Evolutionary conservation across 2,113 vertebrate genomes (phyloP), one percentile per base, ranked within the genome.

Genomic region (Prionailurus viverrinus): DNA sequence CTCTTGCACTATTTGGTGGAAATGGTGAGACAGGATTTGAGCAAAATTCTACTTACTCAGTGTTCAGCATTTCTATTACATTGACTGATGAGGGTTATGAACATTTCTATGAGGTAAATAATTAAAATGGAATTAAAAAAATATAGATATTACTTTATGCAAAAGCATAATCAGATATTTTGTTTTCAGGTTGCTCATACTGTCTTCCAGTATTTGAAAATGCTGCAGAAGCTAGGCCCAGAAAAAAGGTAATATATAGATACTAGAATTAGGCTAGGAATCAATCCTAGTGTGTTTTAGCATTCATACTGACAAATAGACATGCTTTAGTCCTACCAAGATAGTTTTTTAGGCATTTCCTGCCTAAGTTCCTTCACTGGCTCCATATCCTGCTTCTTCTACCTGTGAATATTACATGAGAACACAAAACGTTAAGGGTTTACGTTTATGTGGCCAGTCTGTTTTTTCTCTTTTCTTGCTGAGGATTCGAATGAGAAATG

Each of bases 1-100:
- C 99, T 58, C 98, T 99, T 98, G 99, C 99, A 89, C 98, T 99
- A 83, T 99, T 99, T 94, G 99, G 99, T 98, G 99, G 99, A 97
- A 99, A 99, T 98, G 99, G 99, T 96, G 99, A 99, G 98, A 99
- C 99, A 4, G 99, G 99, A 55, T 99, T 99, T 98, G 99, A 99
- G 87, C 99, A 99, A 97, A 99, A 99, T 98, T 99, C 99, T 95
- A 99, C 99, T 53, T 99, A 99, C 86, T 99, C 99, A 58, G 99
- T 99, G 97, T 99, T 99, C 98, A 99, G 99, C 97, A 99, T 99
- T 98, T 99, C 99, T 95, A 99, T 99, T 98, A 99, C 99, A 2
- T 98, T 99, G 97, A 99, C 99, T 11, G 99, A 99, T 96, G 99
- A 99, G 88, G 99, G 99, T 87, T 99, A 99, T 98, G 99, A 99